phyloP scores from a whole-genome alignment of 2,113 vertebrate genomes.

The Oryzias celebensis region DNA sequence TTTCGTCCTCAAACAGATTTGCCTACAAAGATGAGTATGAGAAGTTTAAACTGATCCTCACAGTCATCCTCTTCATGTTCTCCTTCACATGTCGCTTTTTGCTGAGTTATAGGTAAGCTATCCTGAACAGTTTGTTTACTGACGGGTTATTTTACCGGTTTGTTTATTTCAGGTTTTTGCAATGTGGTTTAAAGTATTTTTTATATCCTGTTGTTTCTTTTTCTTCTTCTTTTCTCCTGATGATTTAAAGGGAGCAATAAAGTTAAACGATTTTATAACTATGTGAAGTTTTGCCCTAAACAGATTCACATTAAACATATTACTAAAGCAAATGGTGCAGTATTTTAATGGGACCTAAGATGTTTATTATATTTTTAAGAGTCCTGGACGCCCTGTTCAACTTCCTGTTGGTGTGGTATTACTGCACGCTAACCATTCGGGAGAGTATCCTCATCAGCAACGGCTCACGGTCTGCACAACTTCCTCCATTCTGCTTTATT shows the following conservation, averaged over 20 bases:
- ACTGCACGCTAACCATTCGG: slow-evolving; percentile 96
- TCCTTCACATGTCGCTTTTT: slow-evolving; percentile 92
- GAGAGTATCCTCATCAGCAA: slow-evolving; percentile 97
- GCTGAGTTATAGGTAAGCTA: slow-evolving; percentile 87
- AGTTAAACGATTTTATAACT: too few relatives aligned
- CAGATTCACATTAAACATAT: too few relatives aligned
- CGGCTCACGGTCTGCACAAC: slow-evolving; percentile 83
- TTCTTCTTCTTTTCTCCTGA: too few relatives aligned
- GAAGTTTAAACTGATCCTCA: slow-evolving; percentile 96
- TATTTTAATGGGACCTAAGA: neutral
- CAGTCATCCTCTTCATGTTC: slow-evolving; percentile 90
- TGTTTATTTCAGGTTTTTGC: too few relatives aligned
- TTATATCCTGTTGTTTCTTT: too few relatives aligned
- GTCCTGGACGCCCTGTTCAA: slow-evolving; percentile 88
- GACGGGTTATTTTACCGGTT: too few relatives aligned
- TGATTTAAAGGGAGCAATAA: too few relatives aligned
- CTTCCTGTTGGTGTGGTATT: slow-evolving; percentile 98
- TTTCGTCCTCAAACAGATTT: slow-evolving; percentile 77
- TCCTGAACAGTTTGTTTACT: neutral
- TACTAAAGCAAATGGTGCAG: too few relatives aligned
- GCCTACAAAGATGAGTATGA: slow-evolving; percentile 98
- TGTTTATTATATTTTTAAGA: slow-evolving; percentile 48
- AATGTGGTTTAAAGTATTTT: too few relatives aligned
- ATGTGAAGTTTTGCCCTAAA: too few relatives aligned
- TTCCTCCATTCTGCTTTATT: neutral